Conservation (phyloP, 2,888 invertebrate genomes). For the Germaria angustata region DNA sequence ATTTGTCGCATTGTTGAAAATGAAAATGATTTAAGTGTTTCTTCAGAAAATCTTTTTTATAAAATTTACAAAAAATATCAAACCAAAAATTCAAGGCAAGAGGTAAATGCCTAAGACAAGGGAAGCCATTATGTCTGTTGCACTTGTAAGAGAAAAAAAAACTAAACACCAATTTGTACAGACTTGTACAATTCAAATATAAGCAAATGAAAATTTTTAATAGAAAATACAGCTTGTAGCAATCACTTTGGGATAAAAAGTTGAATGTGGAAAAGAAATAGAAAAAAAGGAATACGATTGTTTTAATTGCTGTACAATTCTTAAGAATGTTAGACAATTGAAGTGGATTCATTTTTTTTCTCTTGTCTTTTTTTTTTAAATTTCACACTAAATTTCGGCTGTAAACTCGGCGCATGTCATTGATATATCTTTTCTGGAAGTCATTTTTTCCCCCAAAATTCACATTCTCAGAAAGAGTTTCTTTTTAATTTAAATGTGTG, state of each 20-base stretch:
- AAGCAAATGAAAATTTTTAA: slow-evolving; percentile 45
- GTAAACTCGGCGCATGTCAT: slow-evolving; percentile 62
- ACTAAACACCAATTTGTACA: slow-evolving; percentile 24
- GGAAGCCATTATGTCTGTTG: slow-evolving; percentile 53
- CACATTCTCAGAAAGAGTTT: slow-evolving; percentile 8
- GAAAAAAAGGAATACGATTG: slow-evolving; percentile 1
- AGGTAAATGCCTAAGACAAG: not conserved
- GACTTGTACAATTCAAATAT: slow-evolving; percentile 24
- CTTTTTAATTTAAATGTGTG: slow-evolving; percentile 48
- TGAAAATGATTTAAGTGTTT: slow-evolving; percentile 63
- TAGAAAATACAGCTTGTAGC: slow-evolving; percentile 15
- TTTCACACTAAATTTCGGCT: slow-evolving; percentile 53
- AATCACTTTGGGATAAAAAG: slow-evolving; percentile 40
- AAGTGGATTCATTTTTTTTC: slow-evolving; percentile 28
- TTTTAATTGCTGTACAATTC: slow-evolving; percentile 56
- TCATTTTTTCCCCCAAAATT: not conserved
- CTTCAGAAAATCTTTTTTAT: slow-evolving; percentile 49
- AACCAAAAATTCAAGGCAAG: not conserved
- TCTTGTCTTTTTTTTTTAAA: not conserved
- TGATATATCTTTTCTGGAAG: slow-evolving; percentile 42
- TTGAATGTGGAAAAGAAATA: not conserved
- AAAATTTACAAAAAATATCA: slow-evolving; percentile 33
- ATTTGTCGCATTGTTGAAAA: slow-evolving; percentile 34
- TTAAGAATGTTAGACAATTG: slow-evolving; percentile 39
- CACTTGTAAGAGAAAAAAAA: not conserved